These are phyloP conservation scores for Zaprionus gabonicus DNA, from an alignment of 1,140 invertebrate genomes.

Conservation along the genomic window DNA sequence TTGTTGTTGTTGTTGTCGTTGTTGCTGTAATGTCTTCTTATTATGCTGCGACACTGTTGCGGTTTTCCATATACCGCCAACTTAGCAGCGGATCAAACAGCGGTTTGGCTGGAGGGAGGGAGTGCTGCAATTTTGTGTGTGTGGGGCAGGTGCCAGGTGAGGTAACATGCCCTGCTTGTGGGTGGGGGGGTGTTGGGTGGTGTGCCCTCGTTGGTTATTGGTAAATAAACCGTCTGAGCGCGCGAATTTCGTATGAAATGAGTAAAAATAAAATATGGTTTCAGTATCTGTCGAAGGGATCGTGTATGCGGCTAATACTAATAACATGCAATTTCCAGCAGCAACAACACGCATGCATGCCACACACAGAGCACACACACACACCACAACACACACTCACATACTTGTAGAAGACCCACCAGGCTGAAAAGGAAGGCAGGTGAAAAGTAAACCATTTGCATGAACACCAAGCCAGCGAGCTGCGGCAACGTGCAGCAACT, in stretches of 20 bases:
- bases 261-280: slow-evolving; percentile 75
- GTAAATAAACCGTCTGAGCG: slow-evolving; percentile 79
- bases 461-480: slow-evolving; percentile 64
- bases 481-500: slow-evolving; percentile 33
- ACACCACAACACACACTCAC: slow-evolving; percentile 18
- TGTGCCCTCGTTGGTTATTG: slow-evolving; percentile 66
- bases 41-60: slow-evolving; percentile 78
- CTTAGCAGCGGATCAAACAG: no score
- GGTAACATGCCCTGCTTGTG: slow-evolving; percentile 20
- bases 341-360: slow-evolving; percentile 60
- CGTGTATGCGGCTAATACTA: slow-evolving; percentile 80
- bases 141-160: slow-evolving; percentile 6
- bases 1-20: slow-evolving; percentile 37
- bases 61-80: slow-evolving; percentile 31
- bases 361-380: slow-evolving; percentile 29
- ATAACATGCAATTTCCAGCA: slow-evolving; percentile 79
- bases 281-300: slow-evolving; percentile 75
- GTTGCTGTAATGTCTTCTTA: slow-evolving; percentile 80
- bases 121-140: not conserved
- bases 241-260: slow-evolving; percentile 68
- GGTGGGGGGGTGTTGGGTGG: not conserved
- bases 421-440: slow-evolving; percentile 67
- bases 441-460: slow-evolving; percentile 80
- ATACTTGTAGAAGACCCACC: not conserved
- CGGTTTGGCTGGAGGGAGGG: slow-evolving; percentile 2